Conservation (phyloP, 2,113 vertebrate genomes). For the Misgurnus anguillicaudatus region DNA sequence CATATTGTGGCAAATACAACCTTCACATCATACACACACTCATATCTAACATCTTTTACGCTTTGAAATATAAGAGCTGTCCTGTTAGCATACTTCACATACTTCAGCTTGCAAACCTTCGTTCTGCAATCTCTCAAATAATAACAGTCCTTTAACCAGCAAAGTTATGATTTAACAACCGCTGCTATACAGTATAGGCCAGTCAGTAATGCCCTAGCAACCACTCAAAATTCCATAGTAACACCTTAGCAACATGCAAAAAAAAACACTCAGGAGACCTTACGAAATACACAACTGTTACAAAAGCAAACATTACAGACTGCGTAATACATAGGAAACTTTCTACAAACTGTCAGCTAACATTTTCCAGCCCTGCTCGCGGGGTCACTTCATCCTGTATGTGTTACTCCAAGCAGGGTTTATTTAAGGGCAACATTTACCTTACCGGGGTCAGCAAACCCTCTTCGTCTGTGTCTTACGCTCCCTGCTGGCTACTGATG, state of each 20-base stretch:
- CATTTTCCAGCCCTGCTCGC: neutral
- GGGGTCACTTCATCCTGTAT: neutral
- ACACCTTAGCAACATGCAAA: too few species aligned
- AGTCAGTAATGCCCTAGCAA: too few species aligned
- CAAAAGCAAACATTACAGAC: too few species aligned
- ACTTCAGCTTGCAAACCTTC: constrained; percentile 20
- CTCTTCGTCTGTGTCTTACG: neutral
- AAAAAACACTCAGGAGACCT: too few species aligned
- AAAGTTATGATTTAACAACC: too few species aligned
- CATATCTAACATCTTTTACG: constrained; percentile 36
- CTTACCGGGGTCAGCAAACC: constrained; percentile 6
- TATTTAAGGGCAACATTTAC: constrained; percentile 10
- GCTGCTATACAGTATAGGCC: too few species aligned
- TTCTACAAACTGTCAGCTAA: too few species aligned
- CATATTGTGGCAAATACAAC: constrained; percentile 69
- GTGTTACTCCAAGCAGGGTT: neutral
- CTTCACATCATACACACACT: constrained; percentile 25
- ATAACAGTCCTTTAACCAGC: neutral
- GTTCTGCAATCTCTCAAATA: constrained; percentile 7
- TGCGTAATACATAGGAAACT: too few species aligned
- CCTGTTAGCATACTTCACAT: constrained; percentile 31
- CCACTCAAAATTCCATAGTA: too few species aligned
- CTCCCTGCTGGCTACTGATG: constrained; percentile 40
- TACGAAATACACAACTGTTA: too few species aligned
- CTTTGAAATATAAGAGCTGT: constrained; percentile 22